Conservation (phyloP, 2,888 invertebrate species). For the Caenorhabditis sp. region DNA sequence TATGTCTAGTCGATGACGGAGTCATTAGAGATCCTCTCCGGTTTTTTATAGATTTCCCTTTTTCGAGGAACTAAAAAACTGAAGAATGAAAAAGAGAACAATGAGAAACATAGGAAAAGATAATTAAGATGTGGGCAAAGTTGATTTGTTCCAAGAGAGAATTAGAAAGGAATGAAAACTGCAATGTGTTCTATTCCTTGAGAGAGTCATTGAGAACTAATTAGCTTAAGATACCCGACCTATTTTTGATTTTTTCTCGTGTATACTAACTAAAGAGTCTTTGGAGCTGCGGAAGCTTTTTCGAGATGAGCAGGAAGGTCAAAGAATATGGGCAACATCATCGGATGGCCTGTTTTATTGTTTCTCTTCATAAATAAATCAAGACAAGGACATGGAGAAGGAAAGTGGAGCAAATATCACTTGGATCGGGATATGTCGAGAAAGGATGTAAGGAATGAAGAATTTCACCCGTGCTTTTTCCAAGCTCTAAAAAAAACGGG, state of each 20-base stretch:
- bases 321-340: conserved; percentile 40
- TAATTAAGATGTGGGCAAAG: conserved; percentile 3
- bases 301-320: conserved; percentile 19
- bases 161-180: conserved; percentile 21
- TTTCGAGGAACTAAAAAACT: not conserved
- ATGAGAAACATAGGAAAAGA: not conserved
- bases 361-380: conserved; percentile 53
- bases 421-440: not conserved
- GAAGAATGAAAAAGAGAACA: not conserved
- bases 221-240: conserved; percentile 31
- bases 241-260: not conserved
- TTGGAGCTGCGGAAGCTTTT: conserved; percentile 2
- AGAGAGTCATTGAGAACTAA: conserved; percentile 22
- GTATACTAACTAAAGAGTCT: not conserved
- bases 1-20: conserved; percentile 3
- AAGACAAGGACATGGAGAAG: conserved; percentile 16
- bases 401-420: conserved; percentile 27
- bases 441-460: conserved; percentile 35
- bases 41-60: not conserved
- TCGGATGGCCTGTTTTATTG: conserved; percentile 55
- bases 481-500: not conserved
- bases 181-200: conserved; percentile 16
- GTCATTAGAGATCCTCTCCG: conserved; percentile 2
- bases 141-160: conserved; percentile 1
- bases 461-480: conserved; percentile 44